Base-by-base conservation (phyloP, 2,888 invertebrate species). In the Apamea sordens region DNA sequence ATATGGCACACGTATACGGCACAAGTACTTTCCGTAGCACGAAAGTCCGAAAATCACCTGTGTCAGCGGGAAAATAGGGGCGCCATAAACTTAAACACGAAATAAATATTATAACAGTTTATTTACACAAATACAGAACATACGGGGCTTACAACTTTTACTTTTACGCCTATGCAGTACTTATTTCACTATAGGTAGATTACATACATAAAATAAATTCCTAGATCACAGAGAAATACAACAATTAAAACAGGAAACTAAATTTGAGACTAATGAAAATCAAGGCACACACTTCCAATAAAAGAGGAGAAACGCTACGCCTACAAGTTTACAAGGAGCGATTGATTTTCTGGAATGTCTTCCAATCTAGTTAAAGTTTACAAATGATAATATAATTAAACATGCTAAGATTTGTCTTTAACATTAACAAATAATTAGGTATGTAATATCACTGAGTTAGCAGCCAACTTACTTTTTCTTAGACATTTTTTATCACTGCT, bases 181-280 rank as follows among this genome's bases (percentile, higher is more conserved):
- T 85, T 86, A 89, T 47, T 79, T 65, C 44, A 79, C 82, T 84
- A 83, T 78, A 84, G n/a, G n/a, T n/a, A n/a, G 76, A 86, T 90
- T 83, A 89, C 81, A 86, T 83, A 86, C 84, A 86, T 88, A 88
- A 87, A 89, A 89, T 91, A 89, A 92, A 91, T 92, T 92, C 91
- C 92, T 93, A 94, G 92, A 96, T 96, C 96, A 96, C 95, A 96
- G 95, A 93, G 91, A 91, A 90, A 91, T 92, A 90, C 87, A 92
- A 90, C 86, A 86, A 87, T 79, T 86, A 80, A 80, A 85, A 70
- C 76, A 80, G 80, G 73, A 82, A 82, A 82, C 84, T 82, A 89
- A 65, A 61, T 76, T 77, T 74, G 79, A 86, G 80, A 86, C 79
- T 87, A 86, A 88, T 70, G 73, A 82, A 87, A 88, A 88, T 84